phyloP scores from a whole-genome alignment of 2,888 invertebrate genomes.

The Venusia cambrica region DNA sequence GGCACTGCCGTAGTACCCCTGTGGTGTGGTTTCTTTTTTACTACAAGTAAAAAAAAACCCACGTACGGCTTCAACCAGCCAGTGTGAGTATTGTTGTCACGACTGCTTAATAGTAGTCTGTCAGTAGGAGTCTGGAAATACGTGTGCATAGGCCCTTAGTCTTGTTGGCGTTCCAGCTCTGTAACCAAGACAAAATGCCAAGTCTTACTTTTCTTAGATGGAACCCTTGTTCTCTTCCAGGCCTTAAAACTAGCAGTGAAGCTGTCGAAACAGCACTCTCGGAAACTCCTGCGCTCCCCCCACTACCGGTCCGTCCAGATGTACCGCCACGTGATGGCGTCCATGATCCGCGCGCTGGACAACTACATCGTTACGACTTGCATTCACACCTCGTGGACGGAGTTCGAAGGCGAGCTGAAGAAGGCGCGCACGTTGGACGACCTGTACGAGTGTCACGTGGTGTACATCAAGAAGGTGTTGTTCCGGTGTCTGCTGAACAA shows the following conservation, averaged over 20 bases:
- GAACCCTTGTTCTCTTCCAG: too few species aligned
- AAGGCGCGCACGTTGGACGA: conserved; percentile 85
- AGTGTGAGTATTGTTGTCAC: too few species aligned
- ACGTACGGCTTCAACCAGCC: too few species aligned
- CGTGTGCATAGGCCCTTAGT: too few species aligned
- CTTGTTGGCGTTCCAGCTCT: too few species aligned
- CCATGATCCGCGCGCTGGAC: conserved; percentile 87
- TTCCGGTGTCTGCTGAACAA: conserved; percentile 88
- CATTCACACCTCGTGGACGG: conserved; percentile 87
- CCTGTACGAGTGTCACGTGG: conserved; percentile 86
- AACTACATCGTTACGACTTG: conserved; percentile 90
- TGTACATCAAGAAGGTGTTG: conserved; percentile 87
- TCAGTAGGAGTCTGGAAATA: too few species aligned
- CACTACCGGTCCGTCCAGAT: conserved; percentile 87
- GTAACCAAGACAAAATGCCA: too few species aligned
- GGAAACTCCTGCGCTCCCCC: conserved; percentile 78
- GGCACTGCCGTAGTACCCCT: too few species aligned
- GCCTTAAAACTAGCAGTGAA: conserved; percentile 83
- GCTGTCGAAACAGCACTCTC: conserved; percentile 61
- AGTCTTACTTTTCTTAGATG: too few species aligned
- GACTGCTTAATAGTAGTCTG: too few species aligned
- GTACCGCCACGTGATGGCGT: conserved; percentile 87
- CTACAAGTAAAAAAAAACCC: too few species aligned
- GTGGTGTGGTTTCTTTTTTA: too few species aligned
- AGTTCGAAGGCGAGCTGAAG: conserved; percentile 85